Evolutionary conservation across 2,888 invertebrate genomes (phyloP).

Genomic region (Cyclophora punctaria): DNA sequence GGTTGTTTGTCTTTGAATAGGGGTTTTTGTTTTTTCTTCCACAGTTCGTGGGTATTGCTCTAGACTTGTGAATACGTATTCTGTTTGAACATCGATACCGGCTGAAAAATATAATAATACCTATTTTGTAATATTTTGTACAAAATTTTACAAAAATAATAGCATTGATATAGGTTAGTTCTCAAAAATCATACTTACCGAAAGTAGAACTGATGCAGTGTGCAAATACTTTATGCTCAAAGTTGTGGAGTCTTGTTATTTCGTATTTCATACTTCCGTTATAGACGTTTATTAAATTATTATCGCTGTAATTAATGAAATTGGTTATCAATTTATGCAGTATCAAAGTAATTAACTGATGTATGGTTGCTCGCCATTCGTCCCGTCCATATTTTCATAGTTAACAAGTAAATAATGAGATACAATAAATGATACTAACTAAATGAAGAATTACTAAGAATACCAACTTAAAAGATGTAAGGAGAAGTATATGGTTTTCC

Average conservation of each 20-base stretch:
- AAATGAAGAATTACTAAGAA: background rate
- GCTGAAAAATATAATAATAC: constrained; percentile 60
- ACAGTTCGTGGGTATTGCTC: constrained; percentile 12
- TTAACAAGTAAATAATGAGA: no score
- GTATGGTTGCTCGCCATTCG: no score
- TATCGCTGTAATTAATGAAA: constrained; percentile 43
- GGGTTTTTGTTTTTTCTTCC: constrained; percentile 3
- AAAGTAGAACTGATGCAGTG: constrained; percentile 76
- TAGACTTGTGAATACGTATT: constrained; percentile 45
- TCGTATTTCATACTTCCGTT: constrained; percentile 55
- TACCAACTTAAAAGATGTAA: constrained; percentile 72
- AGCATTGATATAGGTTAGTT: no score
- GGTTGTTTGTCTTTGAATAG: constrained; percentile 26
- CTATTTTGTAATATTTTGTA: no score
- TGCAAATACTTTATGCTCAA: constrained; percentile 61
- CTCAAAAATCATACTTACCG: constrained; percentile 46
- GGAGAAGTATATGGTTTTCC: constrained; percentile 75
- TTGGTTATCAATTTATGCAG: no score
- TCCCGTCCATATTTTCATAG: no score
- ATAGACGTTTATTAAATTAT: constrained; percentile 55
- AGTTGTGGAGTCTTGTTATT: constrained; percentile 50
- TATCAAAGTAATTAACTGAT: no score
- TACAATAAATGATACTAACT: constrained; percentile 3
- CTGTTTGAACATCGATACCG: constrained; percentile 65
- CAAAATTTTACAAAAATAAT: no score